Evolutionary conservation across 2,888 invertebrate genomes (phyloP), one percentile per base, ranked within the genome.

Genomic region (Latheticus oryzae): DNA sequence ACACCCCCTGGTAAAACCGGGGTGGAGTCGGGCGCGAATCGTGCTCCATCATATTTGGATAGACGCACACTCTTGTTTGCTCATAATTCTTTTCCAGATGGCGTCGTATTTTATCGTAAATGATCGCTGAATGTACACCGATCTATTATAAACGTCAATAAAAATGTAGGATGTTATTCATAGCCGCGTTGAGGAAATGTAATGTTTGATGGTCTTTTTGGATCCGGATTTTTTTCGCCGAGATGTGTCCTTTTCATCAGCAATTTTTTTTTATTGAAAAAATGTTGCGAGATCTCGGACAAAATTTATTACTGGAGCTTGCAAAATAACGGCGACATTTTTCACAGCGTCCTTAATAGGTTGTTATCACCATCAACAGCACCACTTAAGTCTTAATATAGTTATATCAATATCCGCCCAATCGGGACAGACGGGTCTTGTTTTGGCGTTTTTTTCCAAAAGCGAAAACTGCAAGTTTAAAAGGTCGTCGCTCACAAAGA

Each of bases 151-250:
- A 43, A 61, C 45, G 58, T 55, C 59, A 59, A 61, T 61, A 61
- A 61, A 61, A 61, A 59, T 61, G 61, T 61, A 32, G 40, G 53
- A 37, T 19, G 61, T 61, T 60, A 61, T 61, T 61, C 61, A 61
- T 61, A 28, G 58, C 55, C 21, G 40, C 43, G 32, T 21, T 13
- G 33, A n/a, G 32, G 32, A 13, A 33, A 33, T 30, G 33, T 23
- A 33, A 13, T 5, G 45, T 32, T 13, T 2, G 21, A 8, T 45
- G 16, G 26, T 16, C 23, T 32, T 37, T 48, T 26, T 48, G 17
- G 48, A 33, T 5, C 5, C 28, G 11, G 9, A 11, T 28, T 28
- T 28, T 28, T 28, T n/a, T n/a, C n/a, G n/a, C 28, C 28, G 5
- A 28, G 28, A 28, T 32, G 47, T 16, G 47, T 26, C 48, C 26